A percentile compares a stretch with the other conserved stretches of the same genome.
Conservation (phyloP, 2,113 vertebrate genomes). For the Bagarius yarrelli region DNA sequence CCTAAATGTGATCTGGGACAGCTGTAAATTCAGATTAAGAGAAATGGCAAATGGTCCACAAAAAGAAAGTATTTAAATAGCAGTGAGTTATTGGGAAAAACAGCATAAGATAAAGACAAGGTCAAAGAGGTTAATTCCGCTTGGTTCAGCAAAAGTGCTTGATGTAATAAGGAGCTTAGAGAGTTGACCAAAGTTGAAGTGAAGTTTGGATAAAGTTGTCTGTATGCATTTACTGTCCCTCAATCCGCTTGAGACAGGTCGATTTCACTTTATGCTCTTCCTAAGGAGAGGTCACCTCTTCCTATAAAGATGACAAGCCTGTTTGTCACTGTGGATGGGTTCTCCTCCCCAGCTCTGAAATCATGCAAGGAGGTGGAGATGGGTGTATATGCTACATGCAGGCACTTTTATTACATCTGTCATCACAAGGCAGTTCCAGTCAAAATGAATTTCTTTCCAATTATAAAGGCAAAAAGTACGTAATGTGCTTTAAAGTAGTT, state of each 20-base stretch:
- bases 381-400: constrained; percentile 36
- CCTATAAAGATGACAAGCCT: constrained; percentile 28
- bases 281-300: constrained; percentile 33
- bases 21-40: constrained; percentile 67
- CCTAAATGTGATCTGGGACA: constrained; percentile 71
- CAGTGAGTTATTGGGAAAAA: constrained; percentile 52
- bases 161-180: constrained; percentile 65
- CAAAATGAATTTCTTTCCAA: constrained; percentile 48
- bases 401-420: constrained; percentile 49
- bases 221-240: constrained; percentile 50
- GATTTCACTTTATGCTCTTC: constrained; percentile 37
- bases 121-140: constrained; percentile 70
- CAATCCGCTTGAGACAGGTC: constrained; percentile 57
- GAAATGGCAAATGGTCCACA: constrained; percentile 50
- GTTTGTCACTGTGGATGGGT: constrained; percentile 44
- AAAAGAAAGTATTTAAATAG: constrained; percentile 64
- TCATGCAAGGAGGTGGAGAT: constrained; percentile 43
- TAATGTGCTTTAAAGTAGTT: constrained; percentile 32
- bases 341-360: constrained; percentile 42
- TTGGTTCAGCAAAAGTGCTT: constrained; percentile 63
- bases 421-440: constrained; percentile 44
- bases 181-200: constrained; percentile 37
- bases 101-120: constrained; percentile 53
- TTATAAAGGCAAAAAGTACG: constrained; percentile 47
- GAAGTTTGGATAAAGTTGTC: constrained; percentile 62